Conservation (phyloP, 2,888 invertebrate genomes). For the Sthenelais limicola region DNA sequence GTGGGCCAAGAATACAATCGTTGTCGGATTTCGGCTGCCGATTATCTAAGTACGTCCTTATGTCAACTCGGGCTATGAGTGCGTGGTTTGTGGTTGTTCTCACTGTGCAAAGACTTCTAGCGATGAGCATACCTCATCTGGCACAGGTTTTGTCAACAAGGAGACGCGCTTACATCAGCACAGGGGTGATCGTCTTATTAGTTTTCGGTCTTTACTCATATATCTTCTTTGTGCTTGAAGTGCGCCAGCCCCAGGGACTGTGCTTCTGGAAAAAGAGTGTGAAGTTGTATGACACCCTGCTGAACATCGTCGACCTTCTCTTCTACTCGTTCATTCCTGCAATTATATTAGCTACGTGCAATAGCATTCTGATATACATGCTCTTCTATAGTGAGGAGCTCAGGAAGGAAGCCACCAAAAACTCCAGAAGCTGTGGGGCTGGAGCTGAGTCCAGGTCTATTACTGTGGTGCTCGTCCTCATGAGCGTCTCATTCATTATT, state of each 20-base stretch:
- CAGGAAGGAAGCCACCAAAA: conserved; percentile 24
- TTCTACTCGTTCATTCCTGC: conserved; percentile 28
- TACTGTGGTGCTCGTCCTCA: conserved; percentile 6
- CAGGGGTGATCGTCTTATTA: conserved; percentile 6
- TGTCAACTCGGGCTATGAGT: conserved; percentile 18
- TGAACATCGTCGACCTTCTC: conserved; percentile 27
- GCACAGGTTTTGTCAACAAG: conserved; percentile 10
- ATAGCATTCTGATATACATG: conserved; percentile 34
- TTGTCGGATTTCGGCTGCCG: conserved; percentile 4
- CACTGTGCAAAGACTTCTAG: conserved; percentile 26
- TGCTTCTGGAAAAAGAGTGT: conserved; percentile 1
- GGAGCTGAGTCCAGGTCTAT: conserved; percentile 8
- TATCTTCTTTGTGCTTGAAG: conserved; percentile 3
- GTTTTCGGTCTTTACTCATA: conserved; percentile 13
- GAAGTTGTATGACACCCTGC: neutral
- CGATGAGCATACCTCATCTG: conserved; percentile 33
- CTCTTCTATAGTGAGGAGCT: conserved; percentile 34
- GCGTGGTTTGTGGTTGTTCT: conserved; percentile 33
- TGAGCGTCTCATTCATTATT: conserved; percentile 26
- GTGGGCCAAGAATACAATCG: conserved; percentile 4
- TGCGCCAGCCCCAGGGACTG: neutral
- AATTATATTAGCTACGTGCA: conserved; percentile 14
- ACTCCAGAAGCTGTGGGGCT: neutral
- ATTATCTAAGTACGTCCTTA: conserved; percentile 15
- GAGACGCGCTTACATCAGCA: conserved; percentile 12